Conservation (phyloP, 2,113 vertebrate species). For the Camelus dromedarius region DNA sequence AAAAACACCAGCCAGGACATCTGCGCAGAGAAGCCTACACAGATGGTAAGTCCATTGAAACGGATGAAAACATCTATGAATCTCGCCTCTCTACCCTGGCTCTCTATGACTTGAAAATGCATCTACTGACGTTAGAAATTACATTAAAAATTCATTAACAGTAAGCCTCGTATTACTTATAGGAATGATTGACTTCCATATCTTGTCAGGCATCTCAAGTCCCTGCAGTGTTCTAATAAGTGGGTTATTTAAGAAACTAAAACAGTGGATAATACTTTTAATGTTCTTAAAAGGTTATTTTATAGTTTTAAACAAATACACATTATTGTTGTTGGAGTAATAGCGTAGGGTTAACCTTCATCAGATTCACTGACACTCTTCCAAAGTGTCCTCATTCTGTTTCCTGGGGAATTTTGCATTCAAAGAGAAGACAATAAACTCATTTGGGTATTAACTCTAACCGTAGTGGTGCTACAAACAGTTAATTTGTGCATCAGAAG, state of each 20-base stretch:
- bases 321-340: slow-evolving; percentile 55
- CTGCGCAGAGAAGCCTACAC: slow-evolving; percentile 95
- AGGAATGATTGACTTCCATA: not conserved
- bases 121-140: slow-evolving; percentile 65
- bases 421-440: slow-evolving; percentile 59
- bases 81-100: slow-evolving; percentile 42
- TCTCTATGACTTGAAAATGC: not conserved
- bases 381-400: slow-evolving; percentile 25
- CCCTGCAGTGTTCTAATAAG: slow-evolving; percentile 75
- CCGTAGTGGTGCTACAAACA: slow-evolving; percentile 49
- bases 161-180: slow-evolving; percentile 68
- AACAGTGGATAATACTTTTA: not conserved
- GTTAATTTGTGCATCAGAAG: slow-evolving; percentile 75
- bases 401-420: slow-evolving; percentile 47
- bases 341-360: slow-evolving; percentile 49
- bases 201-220: slow-evolving; percentile 45
- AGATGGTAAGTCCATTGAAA: slow-evolving; percentile 92
- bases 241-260: slow-evolving; percentile 81
- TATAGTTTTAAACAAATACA: slow-evolving; percentile 65
- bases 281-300: not conserved
- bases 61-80: slow-evolving; percentile 43
- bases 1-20: slow-evolving; percentile 95
- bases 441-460: slow-evolving; percentile 70
- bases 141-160: slow-evolving; percentile 72
- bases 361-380: slow-evolving; percentile 64